Evolutionary conservation across 2,113 vertebrate genomes (phyloP), one percentile per base, ranked within the genome.

Genomic region (Paratilapia polleni): DNA sequence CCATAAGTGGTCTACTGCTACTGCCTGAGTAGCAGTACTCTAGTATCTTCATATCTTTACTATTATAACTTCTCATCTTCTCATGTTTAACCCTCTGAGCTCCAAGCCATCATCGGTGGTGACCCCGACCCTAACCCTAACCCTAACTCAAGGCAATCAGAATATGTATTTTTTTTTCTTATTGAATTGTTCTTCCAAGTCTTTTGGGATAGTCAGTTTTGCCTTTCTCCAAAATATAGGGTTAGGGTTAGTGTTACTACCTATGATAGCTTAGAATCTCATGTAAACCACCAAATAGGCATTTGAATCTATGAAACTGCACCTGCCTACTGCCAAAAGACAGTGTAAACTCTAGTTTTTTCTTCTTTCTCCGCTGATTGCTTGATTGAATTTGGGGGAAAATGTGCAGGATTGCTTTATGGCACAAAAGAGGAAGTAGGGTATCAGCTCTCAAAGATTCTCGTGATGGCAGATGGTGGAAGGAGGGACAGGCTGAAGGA

Each of bases 401-500:
- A 47, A 61, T 36, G 13, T 80, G 13, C 36, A 73, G 68, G 31
- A 66, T 9, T 28, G 2, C 14, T 31, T 70, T 24, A 31, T 54
- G 2, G 7, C 41, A 75, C 54, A 22, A 56, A 64, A 76, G 49
- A 82, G 47, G 26, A 76, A 47, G n/a, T 68, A 6, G 52, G 24
- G 57, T 77, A 4, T 82, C 26, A 56, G 34, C 49, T 82, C 47
- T 83, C 41, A 31, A 49, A 85, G 31, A 82, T 78, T 73, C 6
- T 36, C 7, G 10, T 36, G 58, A 79, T 31, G 78, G 66, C 84
- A 87, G 86, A 76, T 81, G 61, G 81, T 75, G 68, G 41, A 80
- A 36, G 54, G 20, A 73, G 57, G 47, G 58, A 77, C 24, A 81
- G 63, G 47, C 62, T 73, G 56, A 56, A 82, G n/a, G 60, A 82